These are phyloP conservation scores for Morinoia aosen DNA, from an alignment of 2,888 invertebrate species.

Conservation along the genomic window DNA sequence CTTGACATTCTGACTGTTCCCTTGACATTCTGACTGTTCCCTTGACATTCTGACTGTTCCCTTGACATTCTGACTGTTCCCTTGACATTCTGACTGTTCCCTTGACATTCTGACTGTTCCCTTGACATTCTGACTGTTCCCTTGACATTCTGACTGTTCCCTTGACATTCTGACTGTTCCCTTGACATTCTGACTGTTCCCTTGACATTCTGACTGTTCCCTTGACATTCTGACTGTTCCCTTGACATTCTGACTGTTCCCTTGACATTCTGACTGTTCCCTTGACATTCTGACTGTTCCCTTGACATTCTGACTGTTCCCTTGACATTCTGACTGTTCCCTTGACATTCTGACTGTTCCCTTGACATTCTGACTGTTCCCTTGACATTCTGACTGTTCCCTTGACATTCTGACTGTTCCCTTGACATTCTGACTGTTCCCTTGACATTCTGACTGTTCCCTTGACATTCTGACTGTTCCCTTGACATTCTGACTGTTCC, in stretches of 20 bases:
- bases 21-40: no score
- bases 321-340: no score
- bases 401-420: neutral
- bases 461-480: neutral
- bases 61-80: neutral
- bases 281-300: neutral
- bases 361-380: neutral
- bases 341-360: neutral
- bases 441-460: no score
- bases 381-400: neutral
- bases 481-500: neutral
- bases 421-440: no score
- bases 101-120: no score
- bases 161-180: neutral
- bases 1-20: neutral
- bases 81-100: neutral
- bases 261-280: neutral
- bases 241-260: no score
- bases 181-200: neutral
- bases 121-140: no score
- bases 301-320: no score
- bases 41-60: no score
- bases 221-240: no score
- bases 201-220: neutral
- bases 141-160: neutral